Evolutionary conservation across 2,888 invertebrate species (phyloP).

Genomic region (Imbricaverruca yamaguchii): DNA sequence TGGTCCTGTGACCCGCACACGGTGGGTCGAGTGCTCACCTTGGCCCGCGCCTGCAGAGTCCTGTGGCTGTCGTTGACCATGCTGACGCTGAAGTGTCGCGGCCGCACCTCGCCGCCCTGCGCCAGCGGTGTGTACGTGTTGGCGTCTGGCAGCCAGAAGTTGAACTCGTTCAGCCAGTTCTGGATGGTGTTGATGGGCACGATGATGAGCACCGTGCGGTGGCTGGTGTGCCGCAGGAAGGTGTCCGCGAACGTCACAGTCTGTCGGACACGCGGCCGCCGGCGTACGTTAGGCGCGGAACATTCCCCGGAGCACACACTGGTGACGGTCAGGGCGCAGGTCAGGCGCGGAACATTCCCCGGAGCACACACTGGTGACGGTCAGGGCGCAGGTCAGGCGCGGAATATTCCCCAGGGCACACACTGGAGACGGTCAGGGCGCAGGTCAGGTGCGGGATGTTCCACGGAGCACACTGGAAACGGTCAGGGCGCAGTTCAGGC

Average conservation of each 20-base stretch:
- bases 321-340: no score
- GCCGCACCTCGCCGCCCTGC: conserved; percentile 58
- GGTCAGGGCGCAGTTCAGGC: no score
- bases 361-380: no score
- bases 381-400: no score
- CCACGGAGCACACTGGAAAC: no score
- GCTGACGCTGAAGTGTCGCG: conserved; percentile 76
- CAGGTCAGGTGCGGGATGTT: no score
- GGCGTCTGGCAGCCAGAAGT: conserved; percentile 88
- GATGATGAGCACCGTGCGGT: conserved; percentile 84
- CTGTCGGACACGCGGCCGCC: conserved; percentile 36
- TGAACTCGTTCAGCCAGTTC: conserved; percentile 95
- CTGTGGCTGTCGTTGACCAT: conserved; percentile 92
- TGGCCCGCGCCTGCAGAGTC: conserved; percentile 75
- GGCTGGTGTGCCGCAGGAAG: conserved; percentile 79
- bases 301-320: no score
- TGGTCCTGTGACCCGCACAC: no score
- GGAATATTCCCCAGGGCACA: no score
- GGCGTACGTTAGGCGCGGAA: no score
- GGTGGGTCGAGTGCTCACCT: conserved; percentile 49
- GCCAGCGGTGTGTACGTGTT: conserved; percentile 28
- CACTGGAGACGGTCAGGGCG: no score
- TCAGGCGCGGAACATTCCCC: no score
- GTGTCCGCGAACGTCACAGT: conserved; percentile 94
- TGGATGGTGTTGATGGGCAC: conserved; percentile 98